These are phyloP conservation scores for Cyphomyrus plagiostoma DNA, from an alignment of 2,113 vertebrate species.

Conservation along the genomic window DNA sequence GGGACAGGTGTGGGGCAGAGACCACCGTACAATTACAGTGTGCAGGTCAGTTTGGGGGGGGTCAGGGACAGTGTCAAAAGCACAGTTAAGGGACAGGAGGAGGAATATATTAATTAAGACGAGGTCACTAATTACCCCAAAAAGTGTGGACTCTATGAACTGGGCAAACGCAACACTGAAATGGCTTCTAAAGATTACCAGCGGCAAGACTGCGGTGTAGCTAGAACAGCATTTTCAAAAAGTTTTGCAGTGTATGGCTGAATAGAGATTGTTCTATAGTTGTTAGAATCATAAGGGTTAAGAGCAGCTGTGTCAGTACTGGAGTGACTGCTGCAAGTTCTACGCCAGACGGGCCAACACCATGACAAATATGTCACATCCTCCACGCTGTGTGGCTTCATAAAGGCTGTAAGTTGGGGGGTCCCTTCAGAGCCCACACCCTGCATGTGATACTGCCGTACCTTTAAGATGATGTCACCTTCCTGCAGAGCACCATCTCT, in stretches of 20 bases:
- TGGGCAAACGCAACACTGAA: background rate
- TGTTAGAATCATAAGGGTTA: background rate
- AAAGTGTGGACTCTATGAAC: background rate
- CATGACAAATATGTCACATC: background rate
- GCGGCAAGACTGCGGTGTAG: background rate
- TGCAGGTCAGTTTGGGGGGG: no score
- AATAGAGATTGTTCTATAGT: background rate
- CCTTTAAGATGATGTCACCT: constrained; percentile 96
- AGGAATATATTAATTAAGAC: background rate
- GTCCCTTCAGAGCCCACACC: background rate
- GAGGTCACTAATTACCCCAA: background rate
- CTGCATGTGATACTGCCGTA: constrained; percentile 31
- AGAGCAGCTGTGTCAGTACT: background rate
- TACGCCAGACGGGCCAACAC: background rate
- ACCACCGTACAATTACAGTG: no score
- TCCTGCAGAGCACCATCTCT: constrained; percentile 87
- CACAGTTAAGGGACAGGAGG: background rate
- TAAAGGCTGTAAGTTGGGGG: background rate
- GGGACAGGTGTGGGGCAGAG: no score
- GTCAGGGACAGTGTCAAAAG: background rate
- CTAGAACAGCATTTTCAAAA: background rate
- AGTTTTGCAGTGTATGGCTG: background rate
- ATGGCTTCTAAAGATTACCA: background rate
- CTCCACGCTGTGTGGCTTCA: background rate
- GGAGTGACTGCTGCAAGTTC: background rate